Base-by-base conservation (phyloP, 2,113 vertebrate species). In the Sakesphorus luctuosus region DNA sequence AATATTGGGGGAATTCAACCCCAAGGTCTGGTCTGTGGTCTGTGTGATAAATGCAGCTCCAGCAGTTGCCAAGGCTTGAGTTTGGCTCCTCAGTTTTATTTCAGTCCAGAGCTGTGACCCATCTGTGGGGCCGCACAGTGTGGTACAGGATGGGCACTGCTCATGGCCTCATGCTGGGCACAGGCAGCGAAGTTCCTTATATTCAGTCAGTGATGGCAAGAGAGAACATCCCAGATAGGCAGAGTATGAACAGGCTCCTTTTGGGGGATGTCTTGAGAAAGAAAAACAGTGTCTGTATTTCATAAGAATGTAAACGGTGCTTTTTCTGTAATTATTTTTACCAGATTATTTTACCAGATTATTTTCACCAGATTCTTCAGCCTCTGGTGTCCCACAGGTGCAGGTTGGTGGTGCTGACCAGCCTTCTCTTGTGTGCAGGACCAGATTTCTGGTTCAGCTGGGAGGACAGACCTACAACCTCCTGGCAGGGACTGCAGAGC, bases 21-120 rank as follows among this genome's bases (percentile, higher is more conserved):
- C 18, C 0, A 0, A 16, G 11, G 10, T 10, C 35, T 10, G 68
- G 36, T 33, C 46, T 67, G 46, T 8, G 18, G 18, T 61, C 28
- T 31, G 24, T 3, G 33, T 36, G 46, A 14, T 23, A 15, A 52
- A 8, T 1, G 36, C 36, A 9, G 46, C 83, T 43, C 25, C 1
- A 5, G 15, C 11, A 13, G 58, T 36, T 7, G 1, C 33, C 74
- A 26, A 4, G 31, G 79, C 31, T 5, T 15, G 23, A 38, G 8
- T n/a, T 0, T 7, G 61, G 75, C 59, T 44, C 17, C 31, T 38
- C 15, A 6, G 59, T 10, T 43, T 15, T 28, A 7, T 46, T 31
- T 24, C 44, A 46, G 24, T 11, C 3, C 67, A 18, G 35, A 49
- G 20, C 40, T 63, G 1, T 4, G 46, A 4, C 13, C 87, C 62